These are phyloP conservation scores for Yponomeuta sedellus DNA, from an alignment of 2,888 invertebrate genomes.

Conservation along the genomic window DNA sequence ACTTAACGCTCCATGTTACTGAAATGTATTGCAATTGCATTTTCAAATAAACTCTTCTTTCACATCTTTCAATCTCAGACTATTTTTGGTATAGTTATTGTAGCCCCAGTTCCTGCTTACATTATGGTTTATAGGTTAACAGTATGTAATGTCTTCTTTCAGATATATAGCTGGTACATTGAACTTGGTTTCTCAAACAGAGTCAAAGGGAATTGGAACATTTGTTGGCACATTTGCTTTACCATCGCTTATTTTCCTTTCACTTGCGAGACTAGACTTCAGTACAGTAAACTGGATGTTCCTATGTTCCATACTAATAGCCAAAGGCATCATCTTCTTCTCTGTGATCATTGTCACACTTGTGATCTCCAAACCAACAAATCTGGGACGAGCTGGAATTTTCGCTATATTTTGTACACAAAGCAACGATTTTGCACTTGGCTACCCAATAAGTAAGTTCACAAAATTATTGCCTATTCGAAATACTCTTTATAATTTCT, in stretches of 20 bases:
- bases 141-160: slow-evolving; percentile 28
- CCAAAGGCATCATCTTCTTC: slow-evolving; percentile 91
- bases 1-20: no score
- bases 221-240: slow-evolving; percentile 96
- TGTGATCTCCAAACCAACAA: slow-evolving; percentile 86
- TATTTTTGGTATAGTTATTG: no score
- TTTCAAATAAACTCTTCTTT: no score
- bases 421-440: slow-evolving; percentile 98
- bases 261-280: slow-evolving; percentile 89
- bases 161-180: slow-evolving; percentile 91
- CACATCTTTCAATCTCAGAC: no score
- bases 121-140: background rate
- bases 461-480: slow-evolving; percentile 12
- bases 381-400: slow-evolving; percentile 90
- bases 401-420: slow-evolving; percentile 97
- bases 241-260: slow-evolving; percentile 93
- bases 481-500: background rate
- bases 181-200: slow-evolving; percentile 86
- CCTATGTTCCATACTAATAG: slow-evolving; percentile 87
- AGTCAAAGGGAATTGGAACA: slow-evolving; percentile 92
- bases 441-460: slow-evolving; percentile 92
- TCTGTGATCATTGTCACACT: slow-evolving; percentile 85
- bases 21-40: no score
- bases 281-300: slow-evolving; percentile 93
- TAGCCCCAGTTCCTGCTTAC: background rate